Evolutionary conservation across 2,113 vertebrate genomes (phyloP).

Genomic region (Lota lota): DNA sequence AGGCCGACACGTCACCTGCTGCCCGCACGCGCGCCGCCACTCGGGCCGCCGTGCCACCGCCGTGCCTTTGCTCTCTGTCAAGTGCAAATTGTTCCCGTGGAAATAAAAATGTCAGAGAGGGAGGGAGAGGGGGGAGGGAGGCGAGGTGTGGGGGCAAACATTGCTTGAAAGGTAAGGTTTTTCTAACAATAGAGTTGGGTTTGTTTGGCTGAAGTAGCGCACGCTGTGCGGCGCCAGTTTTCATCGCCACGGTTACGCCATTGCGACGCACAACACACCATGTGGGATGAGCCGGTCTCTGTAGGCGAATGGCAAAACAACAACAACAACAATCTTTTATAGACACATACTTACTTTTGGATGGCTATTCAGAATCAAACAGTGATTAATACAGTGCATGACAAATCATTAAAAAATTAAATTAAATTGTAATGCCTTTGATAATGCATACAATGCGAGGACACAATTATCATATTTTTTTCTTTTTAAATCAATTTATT

Average conservation of each 20-base stretch:
- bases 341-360: too few relatives aligned
- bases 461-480: neutral
- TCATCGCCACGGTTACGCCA: too few relatives aligned
- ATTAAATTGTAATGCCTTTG: neutral
- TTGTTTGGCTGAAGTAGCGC: slow-evolving; percentile 8
- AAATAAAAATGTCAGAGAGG: slow-evolving; percentile 37
- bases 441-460: neutral
- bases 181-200: slow-evolving; percentile 27
- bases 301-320: too few relatives aligned
- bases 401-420: neutral
- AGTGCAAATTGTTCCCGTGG: slow-evolving; percentile 64
- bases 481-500: neutral
- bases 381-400: too few relatives aligned
- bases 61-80: slow-evolving; percentile 58
- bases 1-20: slow-evolving; percentile 60
- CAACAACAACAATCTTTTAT: too few relatives aligned
- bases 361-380: too few relatives aligned
- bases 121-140: neutral
- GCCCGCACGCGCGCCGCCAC: slow-evolving; percentile 48
- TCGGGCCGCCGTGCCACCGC: slow-evolving; percentile 36
- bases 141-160: neutral
- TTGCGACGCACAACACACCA: too few relatives aligned
- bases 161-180: slow-evolving; percentile 9
- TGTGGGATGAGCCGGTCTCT: too few relatives aligned
- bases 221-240: too few relatives aligned